Base-by-base conservation (phyloP, 92 coral and sea anemone genomes). In the Epizoanthus illoricatus region DNA sequence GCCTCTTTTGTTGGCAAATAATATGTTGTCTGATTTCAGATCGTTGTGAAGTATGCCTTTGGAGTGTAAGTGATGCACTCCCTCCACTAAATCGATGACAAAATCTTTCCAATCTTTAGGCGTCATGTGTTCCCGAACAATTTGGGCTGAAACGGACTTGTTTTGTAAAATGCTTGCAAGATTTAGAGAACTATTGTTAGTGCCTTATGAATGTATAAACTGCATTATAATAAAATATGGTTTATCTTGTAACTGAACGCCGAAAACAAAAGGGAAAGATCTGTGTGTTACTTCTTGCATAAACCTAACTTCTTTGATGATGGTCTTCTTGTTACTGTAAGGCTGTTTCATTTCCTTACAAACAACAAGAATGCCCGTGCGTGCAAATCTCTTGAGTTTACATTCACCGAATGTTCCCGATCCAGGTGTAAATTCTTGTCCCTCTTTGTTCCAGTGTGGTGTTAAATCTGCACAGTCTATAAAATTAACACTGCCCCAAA, bases 221-320 rank as follows among this genome's bases (percentile, higher is more conserved):
- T 71, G 17, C 60, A 71, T 45, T 17, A 19, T 15, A 5, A 71
- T 71, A 49, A 43, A 16, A 39, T 69, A 36, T 10, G 52, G 47
- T 20, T 42, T 49, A 8, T 71, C 79, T 5, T 47, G 1, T 52
- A 73, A 2, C 62, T 73, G 79, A 11, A 73, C 45, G 17, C 49
- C 73, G 52, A 68, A 68, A 33, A 23, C 43, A 49, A 73, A 73
- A 20, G 79, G 79, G 55, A 73, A 73, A 4, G 65, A 54, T 73
- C 24, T 54, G 19, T 73, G 64, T 49, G 55, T 52, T 20, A 73
- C 63, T 20, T 73, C 79, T 54, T 54, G 64, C 79, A 73, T 73
- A 4, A 23, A 73, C 6, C 55, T 18, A 20, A 39, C 19, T 55
- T 73, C 79, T 4, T 55, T 73, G 13, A 73, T 55, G 17, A 73